Evolutionary conservation across 2,888 invertebrate genomes (phyloP).

Genomic region (Rhopalosiphum nymphaeae): DNA sequence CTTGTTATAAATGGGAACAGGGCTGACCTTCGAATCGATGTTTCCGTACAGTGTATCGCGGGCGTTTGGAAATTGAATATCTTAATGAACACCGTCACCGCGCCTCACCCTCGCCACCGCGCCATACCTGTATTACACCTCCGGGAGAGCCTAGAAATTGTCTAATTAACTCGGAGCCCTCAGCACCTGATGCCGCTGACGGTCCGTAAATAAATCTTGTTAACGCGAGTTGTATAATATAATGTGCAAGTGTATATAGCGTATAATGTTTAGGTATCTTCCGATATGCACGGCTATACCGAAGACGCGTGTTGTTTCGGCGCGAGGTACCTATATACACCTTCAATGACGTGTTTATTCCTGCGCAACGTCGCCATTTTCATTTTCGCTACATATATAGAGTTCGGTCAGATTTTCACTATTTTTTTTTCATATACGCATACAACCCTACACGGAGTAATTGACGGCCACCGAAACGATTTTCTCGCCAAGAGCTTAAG

Average conservation of each 20-base stretch:
- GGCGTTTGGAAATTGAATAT: conserved; percentile 53
- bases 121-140: neutral
- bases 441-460: neutral
- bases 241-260: neutral
- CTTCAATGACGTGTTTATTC: neutral
- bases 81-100: conserved; percentile 40
- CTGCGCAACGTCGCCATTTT: neutral
- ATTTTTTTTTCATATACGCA: neutral
- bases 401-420: neutral
- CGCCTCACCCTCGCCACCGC: neutral
- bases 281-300: neutral
- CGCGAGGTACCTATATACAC: neutral
- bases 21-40: neutral
- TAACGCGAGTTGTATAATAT: neutral
- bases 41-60: neutral
- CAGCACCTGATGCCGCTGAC: conserved; percentile 56
- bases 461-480: neutral
- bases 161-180: conserved; percentile 53
- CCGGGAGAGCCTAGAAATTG: conserved; percentile 21
- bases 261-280: neutral
- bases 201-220: conserved; percentile 40
- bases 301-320: neutral
- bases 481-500: neutral
- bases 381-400: neutral
- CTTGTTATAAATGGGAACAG: neutral